These are phyloP conservation scores for Chionomys nivalis DNA, from an alignment of 2,113 vertebrate genomes.

Conservation along the genomic window DNA sequence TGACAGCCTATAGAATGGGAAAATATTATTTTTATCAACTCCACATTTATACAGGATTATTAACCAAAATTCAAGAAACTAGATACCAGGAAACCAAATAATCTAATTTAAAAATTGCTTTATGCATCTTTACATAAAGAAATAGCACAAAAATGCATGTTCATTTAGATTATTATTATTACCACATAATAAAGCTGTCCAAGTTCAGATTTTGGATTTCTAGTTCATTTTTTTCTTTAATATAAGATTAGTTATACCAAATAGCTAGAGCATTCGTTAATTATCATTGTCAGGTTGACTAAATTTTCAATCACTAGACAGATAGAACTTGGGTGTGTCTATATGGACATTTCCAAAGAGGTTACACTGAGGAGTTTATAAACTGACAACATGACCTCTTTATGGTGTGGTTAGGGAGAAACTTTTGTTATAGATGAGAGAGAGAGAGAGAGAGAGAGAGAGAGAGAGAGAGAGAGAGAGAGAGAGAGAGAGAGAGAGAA, in stretches of 20 bases:
- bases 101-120: not conserved
- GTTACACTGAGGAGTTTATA: not conserved
- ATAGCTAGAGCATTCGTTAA: not conserved
- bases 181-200: not conserved
- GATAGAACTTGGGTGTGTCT: not conserved
- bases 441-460: not conserved
- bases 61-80: not conserved
- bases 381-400: not conserved
- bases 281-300: not conserved
- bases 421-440: not conserved
- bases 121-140: not conserved
- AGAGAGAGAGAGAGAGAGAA: not conserved
- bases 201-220: conserved; percentile 36
- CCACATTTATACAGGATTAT: not conserved
- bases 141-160: not conserved
- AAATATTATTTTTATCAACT: not conserved
- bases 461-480: not conserved
- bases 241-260: not conserved
- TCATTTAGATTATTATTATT: not conserved
- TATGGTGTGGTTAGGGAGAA: not conserved
- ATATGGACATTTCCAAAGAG: not conserved
- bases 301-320: not conserved
- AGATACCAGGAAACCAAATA: not conserved
- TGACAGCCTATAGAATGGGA: not conserved
- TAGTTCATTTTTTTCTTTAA: conserved; percentile 9